Evolutionary conservation across 1,140 invertebrate genomes (phyloP).

Genomic region (Drosophila ananassae): DNA sequence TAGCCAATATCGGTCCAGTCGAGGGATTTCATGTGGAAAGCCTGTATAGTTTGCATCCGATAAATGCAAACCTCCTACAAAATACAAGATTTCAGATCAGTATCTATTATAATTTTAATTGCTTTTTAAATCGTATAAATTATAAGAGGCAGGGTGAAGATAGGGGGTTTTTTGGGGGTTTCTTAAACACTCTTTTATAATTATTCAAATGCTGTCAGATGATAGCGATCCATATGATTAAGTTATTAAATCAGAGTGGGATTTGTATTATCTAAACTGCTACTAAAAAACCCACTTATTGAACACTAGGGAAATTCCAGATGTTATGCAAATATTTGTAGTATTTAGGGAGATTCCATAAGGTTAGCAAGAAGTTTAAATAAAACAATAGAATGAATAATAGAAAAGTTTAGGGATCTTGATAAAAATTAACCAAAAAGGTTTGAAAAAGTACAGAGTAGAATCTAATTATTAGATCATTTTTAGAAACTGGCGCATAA

Average conservation of each 20-base stretch:
- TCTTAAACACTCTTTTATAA: background rate
- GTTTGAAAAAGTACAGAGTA: too few species aligned
- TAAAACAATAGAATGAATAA: too few species aligned
- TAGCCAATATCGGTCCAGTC: constrained; percentile 87
- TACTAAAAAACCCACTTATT: background rate
- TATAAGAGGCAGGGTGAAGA: background rate
- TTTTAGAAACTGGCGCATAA: background rate
- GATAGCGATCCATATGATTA: too few species aligned
- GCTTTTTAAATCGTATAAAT: constrained; percentile 1
- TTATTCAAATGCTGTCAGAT: background rate
- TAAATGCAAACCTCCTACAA: constrained; percentile 76
- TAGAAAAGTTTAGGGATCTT: too few species aligned
- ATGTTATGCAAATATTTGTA: too few species aligned
- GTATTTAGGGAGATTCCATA: too few species aligned
- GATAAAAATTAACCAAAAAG: too few species aligned
- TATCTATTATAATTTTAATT: background rate
- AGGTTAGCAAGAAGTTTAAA: too few species aligned
- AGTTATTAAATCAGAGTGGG: too few species aligned
- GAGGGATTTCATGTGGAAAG: constrained; percentile 86
- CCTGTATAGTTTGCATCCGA: constrained; percentile 85
- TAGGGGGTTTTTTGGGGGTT: background rate
- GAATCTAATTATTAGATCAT: too few species aligned
- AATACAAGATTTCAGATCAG: background rate
- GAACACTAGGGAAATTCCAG: too few species aligned
- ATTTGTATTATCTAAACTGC: background rate